Evolutionary conservation across 2,888 invertebrate species (phyloP).

Genomic region (Carterocephalus palaemon): DNA sequence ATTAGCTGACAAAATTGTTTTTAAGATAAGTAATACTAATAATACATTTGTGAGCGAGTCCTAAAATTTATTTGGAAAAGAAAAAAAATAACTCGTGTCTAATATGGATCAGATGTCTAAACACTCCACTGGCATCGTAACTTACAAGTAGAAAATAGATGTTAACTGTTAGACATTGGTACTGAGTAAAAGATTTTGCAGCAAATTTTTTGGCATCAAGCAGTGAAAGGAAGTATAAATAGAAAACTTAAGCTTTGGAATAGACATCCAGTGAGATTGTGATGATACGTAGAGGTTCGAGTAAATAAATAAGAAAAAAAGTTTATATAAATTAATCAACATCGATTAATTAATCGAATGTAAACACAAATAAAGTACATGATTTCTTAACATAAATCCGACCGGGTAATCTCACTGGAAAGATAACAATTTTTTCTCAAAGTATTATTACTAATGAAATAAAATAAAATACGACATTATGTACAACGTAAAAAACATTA

Average conservation of each 20-base stretch:
- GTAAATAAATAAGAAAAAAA: too few relatives aligned
- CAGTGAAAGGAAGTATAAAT: slow-evolving; percentile 60
- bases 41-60: too few relatives aligned
- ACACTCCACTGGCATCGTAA: slow-evolving; percentile 56
- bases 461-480: slow-evolving; percentile 54
- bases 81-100: too few relatives aligned
- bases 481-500: slow-evolving; percentile 48
- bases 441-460: slow-evolving; percentile 37
- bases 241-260: slow-evolving; percentile 71
- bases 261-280: slow-evolving; percentile 65
- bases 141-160: slow-evolving; percentile 65
- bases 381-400: slow-evolving; percentile 2
- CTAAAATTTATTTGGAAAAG: too few relatives aligned
- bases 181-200: slow-evolving; percentile 65
- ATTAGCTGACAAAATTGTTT: too few relatives aligned
- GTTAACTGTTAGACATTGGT: slow-evolving; percentile 58
- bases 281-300: slow-evolving; percentile 25
- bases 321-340: background rate
- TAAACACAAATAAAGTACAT: background rate
- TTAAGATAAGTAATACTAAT: too few relatives aligned
- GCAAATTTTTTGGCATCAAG: slow-evolving; percentile 77
- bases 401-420: slow-evolving; percentile 50
- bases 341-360: too few relatives aligned
- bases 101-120: too few relatives aligned
- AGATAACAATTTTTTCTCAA: slow-evolving; percentile 48